Evolutionary conservation across 2,888 invertebrate genomes (phyloP).

Genomic region (Pardosa pseudoannulata): DNA sequence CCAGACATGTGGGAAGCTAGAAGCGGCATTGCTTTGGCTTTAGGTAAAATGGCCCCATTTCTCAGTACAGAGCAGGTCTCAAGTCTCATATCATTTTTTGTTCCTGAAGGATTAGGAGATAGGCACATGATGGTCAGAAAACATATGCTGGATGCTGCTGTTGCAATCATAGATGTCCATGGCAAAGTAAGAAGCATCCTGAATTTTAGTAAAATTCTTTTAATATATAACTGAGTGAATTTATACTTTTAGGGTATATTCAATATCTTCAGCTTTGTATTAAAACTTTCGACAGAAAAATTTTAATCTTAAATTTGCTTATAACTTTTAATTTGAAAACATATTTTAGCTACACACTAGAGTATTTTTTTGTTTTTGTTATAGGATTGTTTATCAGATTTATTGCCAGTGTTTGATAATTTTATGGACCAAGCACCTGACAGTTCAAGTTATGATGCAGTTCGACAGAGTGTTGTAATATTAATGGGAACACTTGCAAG

Average conservation of each 20-base stretch:
- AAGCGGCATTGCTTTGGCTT: conserved; percentile 90
- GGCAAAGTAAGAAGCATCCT: conserved; percentile 89
- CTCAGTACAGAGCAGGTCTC: conserved; percentile 84
- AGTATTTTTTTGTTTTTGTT: conserved; percentile 44
- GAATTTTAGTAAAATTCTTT: too few species aligned
- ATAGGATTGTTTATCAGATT: conserved; percentile 81
- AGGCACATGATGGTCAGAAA: conserved; percentile 87
- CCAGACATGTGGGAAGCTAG: conserved; percentile 94
- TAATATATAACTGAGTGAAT: too few species aligned
- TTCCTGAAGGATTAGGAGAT: conserved; percentile 91
- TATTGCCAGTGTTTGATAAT: conserved; percentile 94
- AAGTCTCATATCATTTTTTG: conserved; percentile 86
- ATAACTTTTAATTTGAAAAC: too few species aligned
- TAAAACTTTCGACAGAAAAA: too few species aligned
- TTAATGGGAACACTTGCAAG: conserved; percentile 98
- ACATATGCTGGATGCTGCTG: conserved; percentile 95
- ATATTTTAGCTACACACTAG: too few species aligned
- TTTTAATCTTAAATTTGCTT: too few species aligned
- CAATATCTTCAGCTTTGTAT: too few species aligned
- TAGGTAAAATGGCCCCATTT: conserved; percentile 87
- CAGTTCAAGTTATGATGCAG: conserved; percentile 91
- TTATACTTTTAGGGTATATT: too few species aligned
- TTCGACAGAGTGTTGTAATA: conserved; percentile 96
- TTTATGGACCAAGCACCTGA: conserved; percentile 95
- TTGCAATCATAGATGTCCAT: conserved; percentile 92